These are phyloP conservation scores for Cosmia trapezina DNA, from an alignment of 2,888 invertebrate genomes.

Conservation along the genomic window DNA sequence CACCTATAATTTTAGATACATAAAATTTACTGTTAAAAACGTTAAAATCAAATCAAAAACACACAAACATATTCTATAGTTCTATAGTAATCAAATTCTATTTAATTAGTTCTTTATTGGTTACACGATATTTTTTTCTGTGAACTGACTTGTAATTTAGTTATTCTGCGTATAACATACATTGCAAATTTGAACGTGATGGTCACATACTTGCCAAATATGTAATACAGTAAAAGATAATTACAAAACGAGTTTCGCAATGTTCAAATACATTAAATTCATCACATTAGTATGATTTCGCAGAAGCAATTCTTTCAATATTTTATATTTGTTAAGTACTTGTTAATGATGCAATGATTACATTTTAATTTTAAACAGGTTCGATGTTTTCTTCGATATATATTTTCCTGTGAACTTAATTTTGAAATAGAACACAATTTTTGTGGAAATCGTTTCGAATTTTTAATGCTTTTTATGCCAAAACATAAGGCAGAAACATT, in stretches of 20 bases:
- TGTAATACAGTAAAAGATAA: conserved; percentile 12
- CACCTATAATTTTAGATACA: neutral
- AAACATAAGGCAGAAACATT: neutral
- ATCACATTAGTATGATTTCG: conserved; percentile 10
- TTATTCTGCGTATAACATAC: conserved; percentile 15
- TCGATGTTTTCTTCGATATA: neutral
- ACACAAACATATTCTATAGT: no score
- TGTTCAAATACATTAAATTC: conserved; percentile 24
- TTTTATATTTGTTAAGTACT: neutral
- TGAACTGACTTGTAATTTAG: conserved; percentile 4
- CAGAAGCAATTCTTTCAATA: conserved; percentile 33
- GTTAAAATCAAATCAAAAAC: neutral
- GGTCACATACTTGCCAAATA: conserved; percentile 14
- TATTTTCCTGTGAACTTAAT: neutral
- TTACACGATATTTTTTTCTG: neutral
- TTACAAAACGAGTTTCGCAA: conserved; percentile 18
- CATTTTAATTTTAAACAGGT: neutral
- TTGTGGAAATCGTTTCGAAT: neutral
- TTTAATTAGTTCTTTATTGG: neutral
- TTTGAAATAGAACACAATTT: neutral
- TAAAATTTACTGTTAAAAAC: neutral
- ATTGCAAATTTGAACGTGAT: conserved; percentile 13
- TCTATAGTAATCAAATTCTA: neutral
- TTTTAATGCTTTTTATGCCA: neutral
- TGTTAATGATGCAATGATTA: neutral